Conservation (phyloP, 1,140 invertebrate species). For the Radopholus similis region DNA sequence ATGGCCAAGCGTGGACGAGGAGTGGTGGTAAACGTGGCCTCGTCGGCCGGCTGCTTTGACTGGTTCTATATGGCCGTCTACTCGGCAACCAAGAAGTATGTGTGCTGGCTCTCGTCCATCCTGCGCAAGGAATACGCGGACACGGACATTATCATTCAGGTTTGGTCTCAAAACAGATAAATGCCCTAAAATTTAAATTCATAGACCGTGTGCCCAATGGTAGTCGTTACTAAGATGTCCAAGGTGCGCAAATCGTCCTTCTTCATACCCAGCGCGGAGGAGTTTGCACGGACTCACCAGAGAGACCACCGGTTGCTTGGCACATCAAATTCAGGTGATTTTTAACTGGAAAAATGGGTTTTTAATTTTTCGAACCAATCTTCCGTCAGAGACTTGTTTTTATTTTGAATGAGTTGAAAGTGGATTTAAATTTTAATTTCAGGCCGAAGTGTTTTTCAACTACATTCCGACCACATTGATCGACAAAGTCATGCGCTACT, state of each 20-base stretch:
- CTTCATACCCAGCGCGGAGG: not conserved
- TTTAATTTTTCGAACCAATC: not conserved
- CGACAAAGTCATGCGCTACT: not conserved
- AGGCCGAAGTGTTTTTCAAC: not conserved
- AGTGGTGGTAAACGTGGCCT: slow-evolving; percentile 35
- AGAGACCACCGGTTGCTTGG: slow-evolving; percentile 13
- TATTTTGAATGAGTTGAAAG: not conserved
- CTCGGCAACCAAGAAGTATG: slow-evolving; percentile 37
- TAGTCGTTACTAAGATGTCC: slow-evolving; percentile 46
- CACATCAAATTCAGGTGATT: slow-evolving; percentile 9
- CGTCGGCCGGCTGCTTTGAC: slow-evolving; percentile 22
- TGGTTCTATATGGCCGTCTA: slow-evolving; percentile 32
- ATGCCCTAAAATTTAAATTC: too few relatives aligned
- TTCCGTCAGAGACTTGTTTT: not conserved
- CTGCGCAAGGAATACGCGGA: slow-evolving; percentile 28
- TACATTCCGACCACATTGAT: not conserved
- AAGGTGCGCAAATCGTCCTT: not conserved
- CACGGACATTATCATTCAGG: slow-evolving; percentile 29
- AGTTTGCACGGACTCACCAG: not conserved
- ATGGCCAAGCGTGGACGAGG: slow-evolving; percentile 29
- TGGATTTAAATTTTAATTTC: not conserved
- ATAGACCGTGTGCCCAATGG: slow-evolving; percentile 35
- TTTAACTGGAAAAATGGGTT: not conserved
- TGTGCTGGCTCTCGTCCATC: not conserved
- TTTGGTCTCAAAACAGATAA: too few relatives aligned